Conservation (phyloP, 2,113 vertebrate species). For the Monarcha castaneiventris region DNA sequence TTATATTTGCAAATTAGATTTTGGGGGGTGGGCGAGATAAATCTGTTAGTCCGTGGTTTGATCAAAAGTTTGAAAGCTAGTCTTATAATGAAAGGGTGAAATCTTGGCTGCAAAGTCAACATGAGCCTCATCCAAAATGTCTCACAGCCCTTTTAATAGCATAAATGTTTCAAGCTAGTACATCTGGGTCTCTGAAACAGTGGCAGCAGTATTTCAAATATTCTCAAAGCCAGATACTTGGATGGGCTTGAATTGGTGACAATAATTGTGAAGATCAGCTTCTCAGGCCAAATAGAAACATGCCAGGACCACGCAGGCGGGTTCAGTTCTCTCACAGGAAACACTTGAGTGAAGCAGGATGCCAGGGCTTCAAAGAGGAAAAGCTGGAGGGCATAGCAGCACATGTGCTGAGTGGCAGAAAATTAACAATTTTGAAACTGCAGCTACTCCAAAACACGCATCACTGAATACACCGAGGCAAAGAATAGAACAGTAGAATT, state of each 20-base stretch:
- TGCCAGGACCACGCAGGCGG: background rate
- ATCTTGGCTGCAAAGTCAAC: conserved; percentile 15
- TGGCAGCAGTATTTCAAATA: conserved; percentile 51
- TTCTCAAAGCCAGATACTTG: conserved; percentile 46
- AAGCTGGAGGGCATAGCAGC: background rate
- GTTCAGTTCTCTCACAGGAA: conserved; percentile 28
- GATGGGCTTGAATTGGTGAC: conserved; percentile 40
- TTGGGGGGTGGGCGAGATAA: background rate
- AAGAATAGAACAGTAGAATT: background rate
- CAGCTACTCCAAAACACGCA: background rate
- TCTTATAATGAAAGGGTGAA: background rate
- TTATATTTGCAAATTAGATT: conserved; percentile 22
- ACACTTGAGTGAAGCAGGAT: background rate
- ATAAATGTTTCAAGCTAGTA: conserved; percentile 30
- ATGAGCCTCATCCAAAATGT: conserved; percentile 11
- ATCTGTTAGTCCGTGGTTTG: background rate
- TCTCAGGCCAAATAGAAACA: conserved; percentile 28
- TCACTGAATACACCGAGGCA: background rate
- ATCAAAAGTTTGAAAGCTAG: conserved; percentile 33
- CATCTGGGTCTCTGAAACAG: conserved; percentile 47
- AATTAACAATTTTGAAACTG: background rate
- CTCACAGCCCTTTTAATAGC: conserved; percentile 44
- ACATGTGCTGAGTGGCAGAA: background rate
- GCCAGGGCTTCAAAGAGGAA: background rate
- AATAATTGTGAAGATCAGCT: conserved; percentile 17